A percentile compares a stretch with the other conserved stretches of the same genome.
These are phyloP conservation scores for Peromyscus leucopus DNA, from an alignment of 2,113 vertebrate genomes.

Conservation along the genomic window DNA sequence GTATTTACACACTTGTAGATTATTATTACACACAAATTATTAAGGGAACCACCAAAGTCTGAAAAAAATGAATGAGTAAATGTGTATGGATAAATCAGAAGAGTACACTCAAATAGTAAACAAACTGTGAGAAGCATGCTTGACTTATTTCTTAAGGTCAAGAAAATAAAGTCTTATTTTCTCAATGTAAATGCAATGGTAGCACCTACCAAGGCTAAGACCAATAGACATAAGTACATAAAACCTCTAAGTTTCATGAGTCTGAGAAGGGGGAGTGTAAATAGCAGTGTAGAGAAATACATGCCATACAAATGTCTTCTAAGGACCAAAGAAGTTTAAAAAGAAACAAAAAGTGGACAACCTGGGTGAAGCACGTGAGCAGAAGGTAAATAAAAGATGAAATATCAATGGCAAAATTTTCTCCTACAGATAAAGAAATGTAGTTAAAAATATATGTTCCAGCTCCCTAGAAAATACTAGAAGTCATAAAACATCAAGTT, in stretches of 20 bases:
- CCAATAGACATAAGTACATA: neutral
- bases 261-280: neutral
- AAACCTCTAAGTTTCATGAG: neutral
- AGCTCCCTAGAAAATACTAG: neutral
- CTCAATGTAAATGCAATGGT: constrained; percentile 26
- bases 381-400: constrained; percentile 21
- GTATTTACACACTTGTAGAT: neutral
- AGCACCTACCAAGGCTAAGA: constrained; percentile 20
- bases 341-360: neutral
- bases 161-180: neutral
- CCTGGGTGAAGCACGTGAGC: neutral
- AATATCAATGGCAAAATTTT: constrained; percentile 9
- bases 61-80: neutral
- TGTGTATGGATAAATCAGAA: neutral
- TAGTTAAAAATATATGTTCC: neutral
- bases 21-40: neutral
- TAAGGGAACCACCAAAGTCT: neutral
- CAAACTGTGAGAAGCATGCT: neutral
- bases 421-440: neutral
- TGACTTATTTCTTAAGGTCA: neutral
- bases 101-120: constrained; percentile 45
- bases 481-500: constrained; percentile 25
- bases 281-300: neutral
- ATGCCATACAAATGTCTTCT: neutral
- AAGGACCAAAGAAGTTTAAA: constrained; percentile 18